A percentile compares a stretch with the other conserved stretches of the same genome.
Evolutionary conservation across 1,140 invertebrate genomes (phyloP).

Genomic region (Aphis craccivora): DNA sequence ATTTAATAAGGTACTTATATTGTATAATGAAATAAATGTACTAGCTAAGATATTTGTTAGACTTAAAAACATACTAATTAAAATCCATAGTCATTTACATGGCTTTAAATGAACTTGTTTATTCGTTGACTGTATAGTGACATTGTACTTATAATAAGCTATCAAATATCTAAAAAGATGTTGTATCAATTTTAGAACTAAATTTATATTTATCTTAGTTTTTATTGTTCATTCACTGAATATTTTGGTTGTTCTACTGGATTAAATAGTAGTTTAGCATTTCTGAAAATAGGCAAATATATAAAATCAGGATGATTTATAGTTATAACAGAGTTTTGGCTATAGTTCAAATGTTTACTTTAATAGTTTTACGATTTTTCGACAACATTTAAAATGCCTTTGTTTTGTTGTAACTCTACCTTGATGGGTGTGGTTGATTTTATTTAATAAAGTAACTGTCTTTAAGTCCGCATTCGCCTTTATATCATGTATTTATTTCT

Average conservation of each 20-base stretch:
- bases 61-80: not conserved
- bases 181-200: not conserved
- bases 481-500: not conserved
- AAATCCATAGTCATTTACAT: not conserved
- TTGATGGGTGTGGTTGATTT: conserved; percentile 11
- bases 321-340: not conserved
- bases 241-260: not conserved
- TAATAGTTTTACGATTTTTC: not conserved
- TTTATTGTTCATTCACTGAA: not conserved
- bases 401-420: not conserved
- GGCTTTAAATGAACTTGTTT: not conserved
- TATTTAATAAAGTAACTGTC: not conserved
- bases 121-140: not conserved
- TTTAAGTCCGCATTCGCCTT: not conserved
- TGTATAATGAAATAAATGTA: not conserved
- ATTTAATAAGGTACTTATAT: not conserved
- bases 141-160: not conserved
- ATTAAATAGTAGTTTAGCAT: not conserved
- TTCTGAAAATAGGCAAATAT: not conserved
- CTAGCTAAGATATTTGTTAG: not conserved
- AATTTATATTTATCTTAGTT: not conserved
- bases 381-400: not conserved
- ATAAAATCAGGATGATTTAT: not conserved
- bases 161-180: not conserved
- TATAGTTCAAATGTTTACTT: not conserved